These are phyloP conservation scores for Montipora sp. DNA, from an alignment of 64 coral and sea anemone genomes.

Conservation along the genomic window DNA sequence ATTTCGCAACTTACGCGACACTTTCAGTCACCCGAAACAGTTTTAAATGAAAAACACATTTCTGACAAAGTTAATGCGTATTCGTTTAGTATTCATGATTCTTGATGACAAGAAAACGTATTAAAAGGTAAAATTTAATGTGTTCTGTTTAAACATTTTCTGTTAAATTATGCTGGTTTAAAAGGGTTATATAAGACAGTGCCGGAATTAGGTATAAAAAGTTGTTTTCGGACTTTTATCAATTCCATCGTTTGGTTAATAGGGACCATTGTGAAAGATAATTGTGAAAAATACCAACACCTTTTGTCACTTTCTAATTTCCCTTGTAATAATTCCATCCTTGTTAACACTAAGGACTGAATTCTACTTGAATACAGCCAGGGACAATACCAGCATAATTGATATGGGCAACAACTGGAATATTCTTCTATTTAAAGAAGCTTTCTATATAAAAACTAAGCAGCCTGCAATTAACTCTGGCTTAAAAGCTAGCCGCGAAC, in stretches of 20 bases:
- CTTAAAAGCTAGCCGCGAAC: too few relatives aligned
- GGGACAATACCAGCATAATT: too few relatives aligned
- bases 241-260: conserved; percentile 32
- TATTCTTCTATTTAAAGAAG: too few relatives aligned
- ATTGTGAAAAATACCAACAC: too few relatives aligned
- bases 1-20: neutral
- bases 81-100: conserved; percentile 27
- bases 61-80: conserved; percentile 23
- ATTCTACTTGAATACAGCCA: too few relatives aligned
- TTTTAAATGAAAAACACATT: neutral
- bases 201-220: conserved; percentile 7
- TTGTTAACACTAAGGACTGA: too few relatives aligned
- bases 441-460: too few relatives aligned
- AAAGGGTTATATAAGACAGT: conserved; percentile 15
- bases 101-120: conserved; percentile 28
- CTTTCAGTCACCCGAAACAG: conserved; percentile 9
- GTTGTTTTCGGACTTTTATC: conserved; percentile 29
- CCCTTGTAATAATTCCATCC: too few relatives aligned
- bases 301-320: too few relatives aligned
- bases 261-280: neutral
- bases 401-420: too few relatives aligned
- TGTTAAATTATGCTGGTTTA: conserved; percentile 26
- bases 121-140: neutral
- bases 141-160: conserved; percentile 29
- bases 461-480: too few relatives aligned